Conservation (phyloP, 2,888 invertebrate genomes). For the Lamproptera curius region DNA sequence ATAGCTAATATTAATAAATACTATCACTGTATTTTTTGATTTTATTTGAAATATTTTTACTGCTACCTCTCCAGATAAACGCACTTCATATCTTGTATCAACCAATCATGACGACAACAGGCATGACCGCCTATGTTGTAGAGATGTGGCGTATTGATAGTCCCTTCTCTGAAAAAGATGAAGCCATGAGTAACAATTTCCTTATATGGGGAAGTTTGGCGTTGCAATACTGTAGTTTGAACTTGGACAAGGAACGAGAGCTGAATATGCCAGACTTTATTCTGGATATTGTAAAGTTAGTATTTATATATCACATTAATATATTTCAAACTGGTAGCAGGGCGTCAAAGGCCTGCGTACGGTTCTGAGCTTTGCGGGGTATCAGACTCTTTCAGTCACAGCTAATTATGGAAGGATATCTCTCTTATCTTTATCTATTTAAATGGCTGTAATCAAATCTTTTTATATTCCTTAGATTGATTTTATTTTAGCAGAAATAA, state of each 20-base stretch:
- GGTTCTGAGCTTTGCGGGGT: too few relatives aligned
- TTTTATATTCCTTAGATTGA: too few relatives aligned
- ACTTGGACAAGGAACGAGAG: conserved; percentile 83
- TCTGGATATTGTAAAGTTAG: conserved; percentile 88
- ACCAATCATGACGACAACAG: conserved; percentile 81
- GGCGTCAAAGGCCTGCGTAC: too few relatives aligned
- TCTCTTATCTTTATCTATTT: too few relatives aligned
- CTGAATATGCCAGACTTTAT: conserved; percentile 86
- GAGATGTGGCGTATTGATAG: conserved; percentile 80
- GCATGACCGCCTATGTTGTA: conserved; percentile 81
- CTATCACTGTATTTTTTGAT: too few relatives aligned
- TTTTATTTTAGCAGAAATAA: too few relatives aligned
- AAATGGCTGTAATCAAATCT: too few relatives aligned
- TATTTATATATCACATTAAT: conserved; percentile 25
- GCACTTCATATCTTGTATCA: conserved; percentile 75
- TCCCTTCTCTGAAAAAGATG: conserved; percentile 82
- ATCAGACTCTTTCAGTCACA: too few relatives aligned
- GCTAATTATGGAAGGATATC: too few relatives aligned
- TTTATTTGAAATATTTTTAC: too few relatives aligned
- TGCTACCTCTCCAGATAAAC: conserved; percentile 47
- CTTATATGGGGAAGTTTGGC: conserved; percentile 84
- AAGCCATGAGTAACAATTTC: conserved; percentile 82
- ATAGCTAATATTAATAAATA: too few relatives aligned
- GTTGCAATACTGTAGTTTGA: conserved; percentile 83
- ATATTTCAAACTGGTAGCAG: too few relatives aligned